Evolutionary conservation across 2,113 vertebrate genomes (phyloP).

Genomic region (Meles meles): DNA sequence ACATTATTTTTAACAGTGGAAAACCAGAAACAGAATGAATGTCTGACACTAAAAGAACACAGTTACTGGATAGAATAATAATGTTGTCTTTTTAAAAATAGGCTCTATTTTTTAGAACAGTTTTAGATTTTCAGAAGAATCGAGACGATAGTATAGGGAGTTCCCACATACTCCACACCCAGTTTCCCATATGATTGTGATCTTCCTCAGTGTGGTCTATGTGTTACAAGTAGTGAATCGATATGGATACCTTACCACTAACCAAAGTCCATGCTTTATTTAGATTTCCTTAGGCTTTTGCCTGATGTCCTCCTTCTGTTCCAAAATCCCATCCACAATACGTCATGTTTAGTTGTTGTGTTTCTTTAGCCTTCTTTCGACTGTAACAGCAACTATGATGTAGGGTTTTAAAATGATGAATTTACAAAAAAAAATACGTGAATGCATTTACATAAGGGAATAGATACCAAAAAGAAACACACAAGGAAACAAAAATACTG

Average conservation of each 20-base stretch:
- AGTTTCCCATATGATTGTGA: neutral
- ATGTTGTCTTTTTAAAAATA: constrained; percentile 47
- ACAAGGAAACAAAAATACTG: neutral
- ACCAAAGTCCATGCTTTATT: neutral
- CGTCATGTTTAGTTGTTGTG: neutral
- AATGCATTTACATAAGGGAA: neutral
- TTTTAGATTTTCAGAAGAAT: constrained; percentile 31
- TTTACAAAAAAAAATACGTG: neutral
- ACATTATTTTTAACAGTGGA: constrained; percentile 47
- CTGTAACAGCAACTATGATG: neutral
- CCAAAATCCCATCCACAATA: neutral
- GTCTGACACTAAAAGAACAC: constrained; percentile 24
- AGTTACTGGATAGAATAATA: constrained; percentile 43
- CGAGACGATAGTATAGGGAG: neutral
- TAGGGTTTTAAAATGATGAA: neutral
- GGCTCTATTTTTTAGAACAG: neutral
- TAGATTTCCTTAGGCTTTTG: neutral
- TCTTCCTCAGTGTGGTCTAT: neutral
- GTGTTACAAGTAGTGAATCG: neutral
- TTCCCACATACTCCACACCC: neutral
- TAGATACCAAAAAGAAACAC: neutral
- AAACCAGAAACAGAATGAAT: constrained; percentile 17
- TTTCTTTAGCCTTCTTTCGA: neutral
- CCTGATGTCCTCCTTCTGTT: neutral
- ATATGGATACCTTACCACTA: neutral